phyloP scores from a whole-genome alignment of 2,888 invertebrate species.

The Meganola albula region DNA sequence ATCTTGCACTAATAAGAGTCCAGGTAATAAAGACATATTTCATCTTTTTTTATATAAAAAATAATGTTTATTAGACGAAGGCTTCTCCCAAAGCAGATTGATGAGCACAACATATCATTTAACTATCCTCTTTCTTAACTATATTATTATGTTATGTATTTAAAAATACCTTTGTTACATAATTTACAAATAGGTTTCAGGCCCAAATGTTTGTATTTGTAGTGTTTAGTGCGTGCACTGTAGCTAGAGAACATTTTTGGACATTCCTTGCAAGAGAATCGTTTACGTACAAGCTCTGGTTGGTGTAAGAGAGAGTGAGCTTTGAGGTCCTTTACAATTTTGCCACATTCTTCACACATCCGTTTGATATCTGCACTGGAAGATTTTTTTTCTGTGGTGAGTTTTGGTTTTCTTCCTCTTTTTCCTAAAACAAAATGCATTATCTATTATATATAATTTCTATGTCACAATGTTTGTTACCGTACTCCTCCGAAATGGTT shows the following conservation, averaged over 20 bases:
- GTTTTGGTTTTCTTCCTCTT: conserved; percentile 24
- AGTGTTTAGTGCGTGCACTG: conserved; percentile 45
- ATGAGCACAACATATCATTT: too few species aligned
- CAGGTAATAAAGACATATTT: too few species aligned
- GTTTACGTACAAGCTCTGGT: conserved; percentile 32
- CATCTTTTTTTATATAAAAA: too few species aligned
- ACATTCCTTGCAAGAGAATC: conserved; percentile 45
- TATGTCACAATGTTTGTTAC: too few species aligned
- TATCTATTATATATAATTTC: too few species aligned
- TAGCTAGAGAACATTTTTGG: conserved; percentile 44
- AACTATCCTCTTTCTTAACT: background rate
- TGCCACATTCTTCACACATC: conserved; percentile 61
- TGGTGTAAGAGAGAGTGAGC: conserved; percentile 41
- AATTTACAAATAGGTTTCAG: conserved; percentile 50
- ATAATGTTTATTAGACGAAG: too few species aligned
- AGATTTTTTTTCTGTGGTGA: conserved; percentile 5
- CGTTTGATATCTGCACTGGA: too few species aligned
- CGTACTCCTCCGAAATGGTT: too few species aligned
- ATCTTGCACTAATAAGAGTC: too few species aligned
- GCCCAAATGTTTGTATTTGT: conserved; percentile 53
- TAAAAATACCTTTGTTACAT: conserved; percentile 55
- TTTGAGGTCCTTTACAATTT: conserved; percentile 46
- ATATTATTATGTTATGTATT: background rate
- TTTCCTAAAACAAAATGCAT: too few species aligned
- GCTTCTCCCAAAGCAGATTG: too few species aligned